Base-by-base conservation (phyloP, 2,113 vertebrate species). In the Anhinga rufa region DNA sequence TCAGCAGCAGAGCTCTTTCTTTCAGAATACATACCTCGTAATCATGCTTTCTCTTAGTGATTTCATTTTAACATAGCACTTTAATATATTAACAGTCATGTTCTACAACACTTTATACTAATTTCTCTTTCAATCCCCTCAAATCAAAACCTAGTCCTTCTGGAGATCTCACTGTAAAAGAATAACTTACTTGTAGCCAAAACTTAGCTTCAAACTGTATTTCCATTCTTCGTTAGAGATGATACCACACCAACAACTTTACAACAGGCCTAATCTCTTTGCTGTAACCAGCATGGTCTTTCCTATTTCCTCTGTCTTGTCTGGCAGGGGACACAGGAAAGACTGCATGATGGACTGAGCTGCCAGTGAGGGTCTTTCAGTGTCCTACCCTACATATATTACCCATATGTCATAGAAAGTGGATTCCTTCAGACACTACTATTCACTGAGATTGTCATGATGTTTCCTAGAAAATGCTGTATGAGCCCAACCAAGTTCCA, bases 301-400 rank as follows among this genome's bases (percentile, higher is more conserved):
- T 34, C 12, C 54, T 17, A 9, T 62, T 62, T 40, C 22, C 38
- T 62, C 48, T 48, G 6, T 48, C 36, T 42, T 61, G 24, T 40
- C 34, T 85, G 22, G 32, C 28, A 46, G 5, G 5, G n/a, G 76
- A n/a, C 57, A 71, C 21, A 46, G 28, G 34, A 46, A 72, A 74
- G 29, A 15, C 15, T 42, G 4, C 7, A 25, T 0, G 0, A 70
- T 13, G n/a, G 25, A 54, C 20, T 58, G 25, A 52, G 25, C 10
- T 75, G 31, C 15, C 44, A 38, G 66, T 20, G 17, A 74, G 10
- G 7, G 14, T 31, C 16, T 77, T 86, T 74, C 64, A 14, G 4
- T 18, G 29, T 29, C 70, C 40, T 68, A 76, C 19, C 24, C 10
- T 32, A 55, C 15, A 42, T 46, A 82, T 83, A 48, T 82, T 68